Evolutionary conservation across 2,797 vertebrate species (phyloP), one percentile per base, ranked within the genome.

Genomic region (Rhynchonycteris naso): DNA sequence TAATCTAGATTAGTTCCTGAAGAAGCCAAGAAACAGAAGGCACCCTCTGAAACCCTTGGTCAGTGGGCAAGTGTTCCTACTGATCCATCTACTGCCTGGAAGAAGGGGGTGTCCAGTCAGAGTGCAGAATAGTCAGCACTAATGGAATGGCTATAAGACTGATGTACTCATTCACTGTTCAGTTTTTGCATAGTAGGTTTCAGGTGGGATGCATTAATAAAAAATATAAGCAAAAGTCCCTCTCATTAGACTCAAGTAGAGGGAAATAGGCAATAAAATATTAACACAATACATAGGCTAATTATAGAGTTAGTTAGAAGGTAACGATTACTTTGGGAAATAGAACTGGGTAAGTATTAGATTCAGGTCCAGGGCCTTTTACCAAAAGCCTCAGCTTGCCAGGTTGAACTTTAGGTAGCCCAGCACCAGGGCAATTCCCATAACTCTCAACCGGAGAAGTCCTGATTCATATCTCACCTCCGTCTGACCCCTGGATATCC

Each of bases 81-180:
- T 5, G 7, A 50, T 28, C 35, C 63, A 10, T 52, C 13, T 24
- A 2, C 50, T 52, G 26, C 38, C 50, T 10, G 9, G 30, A 18
- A 2, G 33, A 47, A 50, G 2, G 14, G 24, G 4, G 24, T 1
- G 13, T 5, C 22, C 68, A 30, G 1, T 14, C 8, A 21, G 43
- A 47, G 3, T 24, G 16, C 19, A 33, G 19, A 14, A 7, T n/a
- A 16, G 6, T 63, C 30, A 19, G 30, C 54, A 47, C 33, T 28
- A 30, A 50, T 28, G 22, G 33, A 75, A 52, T 5, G 35, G 26
- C 22, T 26, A 33, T 5, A 28, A 47, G 54, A 14, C 14, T 7
- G 7, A 89, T 59, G 7, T 52, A 13, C 38, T 35, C 26, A 59
- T 24, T 75, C 26, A 16, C 56, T 58, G 7, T 11, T 88, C 47